A percentile compares a stretch with the other conserved stretches of the same genome.
Evolutionary conservation across 2,113 vertebrate genomes (phyloP).

Genomic region (Pungitius pungitius): DNA sequence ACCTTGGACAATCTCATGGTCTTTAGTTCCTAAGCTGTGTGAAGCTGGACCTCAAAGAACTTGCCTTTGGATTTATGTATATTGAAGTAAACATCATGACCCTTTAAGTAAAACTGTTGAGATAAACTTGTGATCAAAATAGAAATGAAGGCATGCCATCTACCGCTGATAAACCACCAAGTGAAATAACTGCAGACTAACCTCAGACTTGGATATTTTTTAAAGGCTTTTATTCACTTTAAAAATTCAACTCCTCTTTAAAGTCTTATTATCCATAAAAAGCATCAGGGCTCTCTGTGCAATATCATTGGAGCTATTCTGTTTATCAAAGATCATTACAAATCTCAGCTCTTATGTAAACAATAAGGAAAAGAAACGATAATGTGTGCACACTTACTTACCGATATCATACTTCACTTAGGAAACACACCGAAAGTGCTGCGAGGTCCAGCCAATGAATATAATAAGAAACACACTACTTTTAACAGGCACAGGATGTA

Average conservation of each 20-base stretch:
- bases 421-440: constrained; percentile 68
- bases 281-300: constrained; percentile 73
- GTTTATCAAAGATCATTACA: constrained; percentile 69
- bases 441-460: constrained; percentile 64
- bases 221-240: constrained; percentile 71
- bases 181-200: background rate
- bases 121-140: background rate
- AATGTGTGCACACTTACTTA: constrained; percentile 39
- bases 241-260: constrained; percentile 72
- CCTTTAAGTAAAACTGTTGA: background rate
- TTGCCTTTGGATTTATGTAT: background rate
- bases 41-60: background rate
- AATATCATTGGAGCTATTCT: constrained; percentile 68
- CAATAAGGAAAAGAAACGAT: constrained; percentile 48
- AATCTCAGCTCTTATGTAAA: constrained; percentile 64
- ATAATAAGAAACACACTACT: constrained; percentile 62
- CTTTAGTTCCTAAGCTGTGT: background rate
- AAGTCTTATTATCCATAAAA: constrained; percentile 66
- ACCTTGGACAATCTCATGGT: background rate
- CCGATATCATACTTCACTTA: constrained; percentile 29
- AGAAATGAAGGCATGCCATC: background rate
- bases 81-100: background rate
- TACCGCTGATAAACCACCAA: background rate
- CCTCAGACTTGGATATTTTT: constrained; percentile 38
- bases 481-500: constrained; percentile 71